Conservation (phyloP, 2,797 vertebrate species). For the Hemitrygon akajei region DNA sequence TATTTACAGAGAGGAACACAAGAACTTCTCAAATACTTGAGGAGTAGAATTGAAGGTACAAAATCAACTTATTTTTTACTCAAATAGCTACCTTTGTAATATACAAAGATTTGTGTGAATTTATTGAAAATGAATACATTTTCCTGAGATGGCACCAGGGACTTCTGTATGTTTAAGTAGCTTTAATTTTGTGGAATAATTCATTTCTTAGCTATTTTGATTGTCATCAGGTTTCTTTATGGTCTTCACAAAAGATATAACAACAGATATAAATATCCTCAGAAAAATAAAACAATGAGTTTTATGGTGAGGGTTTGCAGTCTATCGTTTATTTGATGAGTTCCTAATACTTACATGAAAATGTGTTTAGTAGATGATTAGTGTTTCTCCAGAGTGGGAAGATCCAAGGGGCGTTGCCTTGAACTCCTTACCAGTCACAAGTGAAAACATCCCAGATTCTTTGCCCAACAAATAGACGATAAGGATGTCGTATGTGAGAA, state of each 20-base stretch:
- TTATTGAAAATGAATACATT: neutral
- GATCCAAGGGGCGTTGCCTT: neutral
- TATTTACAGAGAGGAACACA: slow-evolving; percentile 80
- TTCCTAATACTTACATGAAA: neutral
- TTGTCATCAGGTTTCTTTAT: neutral
- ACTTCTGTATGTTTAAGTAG: neutral
- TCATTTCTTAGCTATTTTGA: neutral
- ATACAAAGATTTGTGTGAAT: neutral
- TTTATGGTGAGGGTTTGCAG: neutral
- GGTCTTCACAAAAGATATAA: neutral
- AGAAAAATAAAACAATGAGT: neutral
- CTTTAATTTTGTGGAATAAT: neutral
- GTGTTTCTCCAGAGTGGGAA: neutral
- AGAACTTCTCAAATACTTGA: slow-evolving; percentile 83
- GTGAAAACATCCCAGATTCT: neutral
- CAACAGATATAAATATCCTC: neutral
- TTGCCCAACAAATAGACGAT: neutral
- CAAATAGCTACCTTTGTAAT: neutral
- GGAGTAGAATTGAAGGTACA: slow-evolving; percentile 83
- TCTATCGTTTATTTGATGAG: neutral
- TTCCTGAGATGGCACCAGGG: neutral
- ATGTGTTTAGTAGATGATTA: neutral
- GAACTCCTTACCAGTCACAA: neutral
- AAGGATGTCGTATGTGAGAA: neutral
- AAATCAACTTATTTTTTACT: no score